Percentiles rank a stretch among this genome's conserved stretches.
Evolutionary conservation across 1,140 invertebrate species (phyloP).

Genomic region (Lepidostoma basale): DNA sequence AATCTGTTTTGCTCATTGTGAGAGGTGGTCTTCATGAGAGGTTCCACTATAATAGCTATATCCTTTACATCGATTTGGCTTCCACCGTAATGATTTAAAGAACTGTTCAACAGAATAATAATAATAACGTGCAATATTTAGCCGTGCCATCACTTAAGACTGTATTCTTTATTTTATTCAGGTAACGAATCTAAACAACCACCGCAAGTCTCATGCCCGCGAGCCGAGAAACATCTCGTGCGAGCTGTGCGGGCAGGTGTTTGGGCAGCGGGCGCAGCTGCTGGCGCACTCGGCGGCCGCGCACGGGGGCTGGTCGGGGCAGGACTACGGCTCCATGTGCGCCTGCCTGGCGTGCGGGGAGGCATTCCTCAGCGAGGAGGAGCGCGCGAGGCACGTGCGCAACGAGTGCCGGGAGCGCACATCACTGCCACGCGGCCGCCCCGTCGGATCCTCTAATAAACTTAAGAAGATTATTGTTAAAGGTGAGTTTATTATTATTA

Average conservation of each 20-base stretch:
- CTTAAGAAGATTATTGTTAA: neutral
- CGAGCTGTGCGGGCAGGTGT: constrained; percentile 48
- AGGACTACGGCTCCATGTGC: neutral
- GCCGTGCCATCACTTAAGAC: too few relatives aligned
- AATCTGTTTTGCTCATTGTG: too few relatives aligned
- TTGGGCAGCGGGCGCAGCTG: constrained; percentile 29
- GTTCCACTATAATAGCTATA: too few relatives aligned
- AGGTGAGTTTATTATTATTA: too few relatives aligned
- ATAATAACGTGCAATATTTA: too few relatives aligned
- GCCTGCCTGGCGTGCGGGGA: constrained; percentile 33
- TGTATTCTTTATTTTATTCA: too few relatives aligned
- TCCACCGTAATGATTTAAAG: too few relatives aligned
- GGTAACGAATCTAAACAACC: constrained; percentile 60
- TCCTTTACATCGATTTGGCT: too few relatives aligned
- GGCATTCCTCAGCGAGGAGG: constrained; percentile 10
- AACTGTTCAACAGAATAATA: too few relatives aligned
- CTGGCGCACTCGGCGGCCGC: constrained; percentile 3
- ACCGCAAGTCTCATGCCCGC: constrained; percentile 55
- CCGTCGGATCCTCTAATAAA: neutral
- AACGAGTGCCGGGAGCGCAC: constrained; percentile 29
- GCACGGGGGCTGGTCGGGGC: constrained; percentile 1
- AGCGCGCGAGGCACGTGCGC: constrained; percentile 19
- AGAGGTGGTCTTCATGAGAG: too few relatives aligned
- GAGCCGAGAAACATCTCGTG: constrained; percentile 48
- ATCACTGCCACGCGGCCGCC: neutral